Evolutionary conservation across 2,888 invertebrate species (phyloP), one percentile per base, ranked within the genome.

Genomic region (Cynaeus angustus): DNA sequence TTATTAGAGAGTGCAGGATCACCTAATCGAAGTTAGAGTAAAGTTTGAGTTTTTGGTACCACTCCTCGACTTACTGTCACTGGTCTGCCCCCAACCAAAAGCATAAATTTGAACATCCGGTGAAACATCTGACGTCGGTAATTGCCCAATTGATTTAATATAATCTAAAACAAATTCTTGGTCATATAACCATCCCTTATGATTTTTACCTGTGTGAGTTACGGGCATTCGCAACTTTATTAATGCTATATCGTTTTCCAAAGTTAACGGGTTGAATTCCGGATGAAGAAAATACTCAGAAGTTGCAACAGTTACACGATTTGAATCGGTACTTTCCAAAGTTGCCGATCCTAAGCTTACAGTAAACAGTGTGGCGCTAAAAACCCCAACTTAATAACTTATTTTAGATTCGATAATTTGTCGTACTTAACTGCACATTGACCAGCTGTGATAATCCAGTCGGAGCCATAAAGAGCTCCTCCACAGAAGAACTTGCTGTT

Each of bases 181-280:
- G n/a, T n/a, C n/a, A n/a, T n/a, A n/a, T n/a, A n/a, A n/a, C n/a
- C n/a, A n/a, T n/a, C n/a, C n/a, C n/a, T n/a, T n/a, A n/a, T n/a
- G 21, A 4, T 21, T 4, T 3, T 7, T 14, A 61, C 61, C 21
- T 8, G 46, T 61, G 7, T 33, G 45, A 13, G n/a, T 16, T 4
- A 61, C 13, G 8, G 48, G 61, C 33, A 46, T 46, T 16, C 61
- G 30, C 8, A 61, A 30, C 28, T 48, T 33, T 9, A 61, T 61
- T 14, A 61, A 14, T 2, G 48, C 61, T 8, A 61, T 61, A 16
- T 61, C 61, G 10, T 61, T 46, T n/a, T 61, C 48, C 28, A 61
- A 14, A 48, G 61, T 61, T 12, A 28, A 9, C 7, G 45, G 13
- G 16, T 59, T 30, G 14, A 28, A 62, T 21, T 48, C 48, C 13